These are phyloP conservation scores for Turdus rufiventris DNA, from an alignment of 2,113 vertebrate genomes.

Conservation along the genomic window DNA sequence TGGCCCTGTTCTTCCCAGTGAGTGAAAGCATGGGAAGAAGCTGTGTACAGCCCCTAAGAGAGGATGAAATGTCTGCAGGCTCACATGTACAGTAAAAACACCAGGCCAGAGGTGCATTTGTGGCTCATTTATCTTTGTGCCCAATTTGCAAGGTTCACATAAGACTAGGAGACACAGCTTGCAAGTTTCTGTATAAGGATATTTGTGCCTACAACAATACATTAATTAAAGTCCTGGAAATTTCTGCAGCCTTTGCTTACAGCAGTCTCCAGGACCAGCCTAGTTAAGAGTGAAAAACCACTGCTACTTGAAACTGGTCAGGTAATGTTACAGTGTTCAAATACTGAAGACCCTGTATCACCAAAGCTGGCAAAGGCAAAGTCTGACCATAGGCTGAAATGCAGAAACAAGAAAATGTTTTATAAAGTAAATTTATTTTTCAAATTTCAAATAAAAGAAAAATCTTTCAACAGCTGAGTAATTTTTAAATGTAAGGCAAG, in stretches of 20 bases:
- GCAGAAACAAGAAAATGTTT: not conserved
- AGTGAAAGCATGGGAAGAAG: not conserved
- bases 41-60: accelerated
- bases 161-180: not conserved
- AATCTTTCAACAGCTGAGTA: not conserved
- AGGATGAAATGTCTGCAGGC: not conserved
- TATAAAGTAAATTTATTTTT: slow-evolving; percentile 6
- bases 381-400: not conserved
- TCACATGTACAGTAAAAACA: not conserved
- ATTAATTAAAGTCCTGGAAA: not conserved
- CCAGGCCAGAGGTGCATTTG: not conserved
- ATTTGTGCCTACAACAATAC: too few species aligned
- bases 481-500: slow-evolving; percentile 16
- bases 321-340: not conserved
- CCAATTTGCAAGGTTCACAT: not conserved
- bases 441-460: not conserved
- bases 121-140: not conserved
- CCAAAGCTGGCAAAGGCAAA: not conserved
- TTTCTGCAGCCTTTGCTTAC: not conserved
- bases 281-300: not conserved
- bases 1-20: not conserved
- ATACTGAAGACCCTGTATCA: not conserved
- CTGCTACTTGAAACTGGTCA: not conserved
- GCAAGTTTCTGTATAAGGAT: not conserved
- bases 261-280: not conserved